Percentiles rank a stretch among this genome's conserved stretches.
Evolutionary conservation across 2,888 invertebrate species (phyloP).

Genomic region (Tipula vernalis): DNA sequence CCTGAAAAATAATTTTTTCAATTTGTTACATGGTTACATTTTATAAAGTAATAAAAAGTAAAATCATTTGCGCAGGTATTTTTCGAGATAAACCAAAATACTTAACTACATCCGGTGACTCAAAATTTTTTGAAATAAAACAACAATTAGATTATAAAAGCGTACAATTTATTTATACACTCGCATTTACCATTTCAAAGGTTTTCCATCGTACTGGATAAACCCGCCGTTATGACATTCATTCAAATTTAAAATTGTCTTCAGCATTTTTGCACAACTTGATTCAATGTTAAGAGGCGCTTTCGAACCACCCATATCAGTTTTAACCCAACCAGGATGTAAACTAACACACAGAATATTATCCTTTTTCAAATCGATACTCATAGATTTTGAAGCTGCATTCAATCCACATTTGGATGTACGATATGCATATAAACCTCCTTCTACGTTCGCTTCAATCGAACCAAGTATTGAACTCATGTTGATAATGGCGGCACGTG

Average conservation of each 20-base stretch:
- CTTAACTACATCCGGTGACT: not conserved
- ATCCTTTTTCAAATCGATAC: slow-evolving; percentile 61
- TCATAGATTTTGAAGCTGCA: slow-evolving; percentile 74
- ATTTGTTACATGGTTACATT: not conserved
- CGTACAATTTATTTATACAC: not conserved
- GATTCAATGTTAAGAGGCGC: slow-evolving; percentile 61
- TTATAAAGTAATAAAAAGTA: not conserved
- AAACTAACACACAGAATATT: slow-evolving; percentile 60
- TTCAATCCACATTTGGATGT: slow-evolving; percentile 81
- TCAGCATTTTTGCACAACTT: slow-evolving; percentile 51
- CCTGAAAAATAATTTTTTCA: slow-evolving; percentile 36
- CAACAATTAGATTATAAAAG: not conserved
- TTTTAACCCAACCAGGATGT: slow-evolving; percentile 89
- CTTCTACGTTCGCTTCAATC: slow-evolving; percentile 57
- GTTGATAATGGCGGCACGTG: slow-evolving; percentile 65
- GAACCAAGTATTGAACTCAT: slow-evolving; percentile 75
- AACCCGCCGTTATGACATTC: slow-evolving; percentile 62
- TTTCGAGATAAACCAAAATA: not conserved
- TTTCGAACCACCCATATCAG: slow-evolving; percentile 74
- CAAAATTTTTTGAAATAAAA: not conserved
- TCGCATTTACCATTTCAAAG: slow-evolving; percentile 52
- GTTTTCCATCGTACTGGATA: slow-evolving; percentile 62
- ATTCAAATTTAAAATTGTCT: slow-evolving; percentile 47
- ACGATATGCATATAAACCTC: slow-evolving; percentile 74
- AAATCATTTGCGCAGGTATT: not conserved